Conservation (phyloP, 2,888 invertebrate genomes). For the Drosophila affinis region DNA sequence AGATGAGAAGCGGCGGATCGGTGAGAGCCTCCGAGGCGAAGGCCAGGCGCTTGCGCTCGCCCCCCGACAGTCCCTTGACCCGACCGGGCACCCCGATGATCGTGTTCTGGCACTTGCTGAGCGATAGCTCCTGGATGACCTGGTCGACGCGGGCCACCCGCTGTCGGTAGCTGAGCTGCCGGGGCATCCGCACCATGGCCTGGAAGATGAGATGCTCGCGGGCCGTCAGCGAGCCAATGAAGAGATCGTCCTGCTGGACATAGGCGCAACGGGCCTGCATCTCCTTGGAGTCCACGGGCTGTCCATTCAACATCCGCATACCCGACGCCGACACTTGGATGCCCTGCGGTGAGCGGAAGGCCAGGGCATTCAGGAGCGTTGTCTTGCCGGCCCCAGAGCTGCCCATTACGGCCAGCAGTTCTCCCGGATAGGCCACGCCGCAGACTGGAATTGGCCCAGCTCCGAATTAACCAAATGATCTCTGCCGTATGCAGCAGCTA, state of each 20-base stretch:
- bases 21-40: constrained; percentile 99
- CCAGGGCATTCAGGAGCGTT: constrained; percentile 94
- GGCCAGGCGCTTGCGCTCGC: constrained; percentile 96
- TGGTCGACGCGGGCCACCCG: constrained; percentile 92
- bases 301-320: constrained; percentile 89
- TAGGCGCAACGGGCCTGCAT: constrained; percentile 93
- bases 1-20: constrained; percentile 97
- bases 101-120: constrained; percentile 95
- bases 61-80: constrained; percentile 96
- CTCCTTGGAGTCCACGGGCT: constrained; percentile 88
- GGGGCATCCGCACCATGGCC: constrained; percentile 94
- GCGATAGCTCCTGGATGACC: constrained; percentile 92
- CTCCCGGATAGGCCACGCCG: constrained; percentile 93
- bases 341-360: constrained; percentile 90
- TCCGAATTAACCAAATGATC: too few relatives aligned
- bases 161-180: constrained; percentile 88
- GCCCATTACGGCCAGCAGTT: constrained; percentile 94
- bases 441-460: constrained; percentile 85
- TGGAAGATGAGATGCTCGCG: constrained; percentile 95
- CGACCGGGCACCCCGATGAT: constrained; percentile 94
- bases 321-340: constrained; percentile 86
- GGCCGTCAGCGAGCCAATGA: constrained; percentile 95
- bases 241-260: constrained; percentile 97
- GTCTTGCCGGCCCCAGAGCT: constrained; percentile 98
- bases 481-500: too few relatives aligned